Conservation (phyloP, 2,888 invertebrate species). For the Eilema griseolum region DNA sequence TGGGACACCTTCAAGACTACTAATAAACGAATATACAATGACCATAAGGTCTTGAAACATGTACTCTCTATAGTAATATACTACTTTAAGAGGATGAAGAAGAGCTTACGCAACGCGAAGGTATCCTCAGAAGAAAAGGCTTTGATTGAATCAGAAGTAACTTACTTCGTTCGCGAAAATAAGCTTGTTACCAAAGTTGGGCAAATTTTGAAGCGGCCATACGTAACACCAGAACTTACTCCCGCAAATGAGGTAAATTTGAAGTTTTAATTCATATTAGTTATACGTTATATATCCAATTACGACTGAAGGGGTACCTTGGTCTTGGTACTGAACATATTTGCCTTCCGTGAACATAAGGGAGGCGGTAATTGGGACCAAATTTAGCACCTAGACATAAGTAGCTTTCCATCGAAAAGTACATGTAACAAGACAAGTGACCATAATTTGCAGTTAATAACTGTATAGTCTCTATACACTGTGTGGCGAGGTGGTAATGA, state of each 20-base stretch:
- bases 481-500: too few species aligned
- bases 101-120: slow-evolving; percentile 13
- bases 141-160: slow-evolving; percentile 63
- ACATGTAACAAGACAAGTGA: too few species aligned
- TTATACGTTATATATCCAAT: too few species aligned
- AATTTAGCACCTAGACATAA: background rate
- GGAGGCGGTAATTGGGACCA: background rate
- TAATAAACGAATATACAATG: slow-evolving; percentile 59
- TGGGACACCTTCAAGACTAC: slow-evolving; percentile 69
- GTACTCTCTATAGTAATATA: slow-evolving; percentile 70
- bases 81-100: slow-evolving; percentile 52
- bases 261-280: background rate
- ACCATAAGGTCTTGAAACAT: slow-evolving; percentile 63
- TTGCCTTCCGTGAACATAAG: too few species aligned
- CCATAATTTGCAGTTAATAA: too few species aligned
- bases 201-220: slow-evolving; percentile 55
- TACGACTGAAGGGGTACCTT: too few species aligned
- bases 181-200: slow-evolving; percentile 40
- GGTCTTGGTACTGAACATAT: too few species aligned
- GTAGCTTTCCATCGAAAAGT: too few species aligned
- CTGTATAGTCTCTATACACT: too few species aligned
- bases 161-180: slow-evolving; percentile 58
- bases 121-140: slow-evolving; percentile 62
- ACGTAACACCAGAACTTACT: slow-evolving; percentile 68
- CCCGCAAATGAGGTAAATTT: slow-evolving; percentile 42